Base-by-base conservation (phyloP, 1,140 invertebrate genomes). In the Drosophila pachea region DNA sequence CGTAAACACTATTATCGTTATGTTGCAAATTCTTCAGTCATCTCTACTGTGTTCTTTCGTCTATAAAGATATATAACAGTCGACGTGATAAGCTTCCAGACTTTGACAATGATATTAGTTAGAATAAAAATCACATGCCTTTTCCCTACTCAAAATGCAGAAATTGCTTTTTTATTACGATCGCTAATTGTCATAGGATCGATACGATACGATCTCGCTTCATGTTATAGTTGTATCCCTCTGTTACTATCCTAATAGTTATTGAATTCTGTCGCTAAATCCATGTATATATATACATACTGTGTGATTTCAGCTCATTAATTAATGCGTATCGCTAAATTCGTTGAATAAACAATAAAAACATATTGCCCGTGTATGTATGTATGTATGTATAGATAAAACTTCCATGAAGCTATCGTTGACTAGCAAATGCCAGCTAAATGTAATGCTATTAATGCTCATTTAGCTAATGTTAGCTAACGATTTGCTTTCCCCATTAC, bases 311-410 rank as follows among this genome's bases (percentile, higher is more conserved):
- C n/a, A 29, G 40, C 73, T 75, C 77, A 70, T 81, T 76, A 76
- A 76, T 78, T 78, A 63, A 75, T 75, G 72, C 64, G 43, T 33
- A 55, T 81, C 42, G 64, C 65, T 63, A 81, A 79, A 61, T 49
- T 73, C 70, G 61, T 76, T 48, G 66, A 56, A 50, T 62, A 76
- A 81, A 76, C 69, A 76, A 42, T 47, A 33, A 32, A 62, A 32
- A 22, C 22, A 22, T 22, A 22, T 22, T 22, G 22, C 22, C 22
- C 1, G 22, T 22, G 22, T 22, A 22, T 22, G 22, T 22, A 22
- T 22, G 22, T 22, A 22, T 22, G 22, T 22, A 22, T 22, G 22
- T 22, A 22, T 3, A 22, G 22, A 22, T 22, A 22, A 22, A 22
- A 1, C 22, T 22, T 22, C 22, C 1, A 22, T 22, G 22, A 22